phyloP scores from a whole-genome alignment of 1,140 invertebrate genomes.

The Dinoponera quadriceps region DNA sequence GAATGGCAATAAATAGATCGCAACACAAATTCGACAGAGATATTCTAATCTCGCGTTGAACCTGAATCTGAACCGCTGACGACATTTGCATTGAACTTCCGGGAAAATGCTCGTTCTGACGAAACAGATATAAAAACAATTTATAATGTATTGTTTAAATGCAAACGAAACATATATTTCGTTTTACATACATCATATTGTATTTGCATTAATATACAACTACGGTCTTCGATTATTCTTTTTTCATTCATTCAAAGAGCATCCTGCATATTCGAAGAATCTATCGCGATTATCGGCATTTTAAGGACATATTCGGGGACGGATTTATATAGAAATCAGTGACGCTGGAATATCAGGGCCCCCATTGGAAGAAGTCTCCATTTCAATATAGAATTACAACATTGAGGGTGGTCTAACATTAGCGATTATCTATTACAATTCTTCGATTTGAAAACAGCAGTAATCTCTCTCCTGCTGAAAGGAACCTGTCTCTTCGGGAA shows the following conservation, averaged over 20 bases:
- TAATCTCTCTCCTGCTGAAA: no score
- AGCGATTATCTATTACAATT: no score
- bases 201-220: conserved; percentile 33
- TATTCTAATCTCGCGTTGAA: not conserved
- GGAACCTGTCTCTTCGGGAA: no score
- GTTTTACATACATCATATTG: not conserved
- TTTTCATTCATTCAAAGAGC: not conserved
- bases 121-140: conserved; percentile 21
- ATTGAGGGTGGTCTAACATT: no score
- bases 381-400: no score
- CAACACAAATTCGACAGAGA: not conserved
- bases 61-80: not conserved
- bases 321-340: no score
- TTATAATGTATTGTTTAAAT: not conserved
- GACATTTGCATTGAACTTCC: conserved; percentile 13
- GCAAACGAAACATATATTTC: not conserved
- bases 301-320: no score
- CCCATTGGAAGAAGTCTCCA: no score
- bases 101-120: not conserved
- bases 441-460: no score
- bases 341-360: no score
- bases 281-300: no score
- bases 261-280: no score
- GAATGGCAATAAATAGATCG: not conserved
- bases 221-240: not conserved